Conservation (phyloP, 2,888 invertebrate genomes). For the Caenorhabditis afra region DNA sequence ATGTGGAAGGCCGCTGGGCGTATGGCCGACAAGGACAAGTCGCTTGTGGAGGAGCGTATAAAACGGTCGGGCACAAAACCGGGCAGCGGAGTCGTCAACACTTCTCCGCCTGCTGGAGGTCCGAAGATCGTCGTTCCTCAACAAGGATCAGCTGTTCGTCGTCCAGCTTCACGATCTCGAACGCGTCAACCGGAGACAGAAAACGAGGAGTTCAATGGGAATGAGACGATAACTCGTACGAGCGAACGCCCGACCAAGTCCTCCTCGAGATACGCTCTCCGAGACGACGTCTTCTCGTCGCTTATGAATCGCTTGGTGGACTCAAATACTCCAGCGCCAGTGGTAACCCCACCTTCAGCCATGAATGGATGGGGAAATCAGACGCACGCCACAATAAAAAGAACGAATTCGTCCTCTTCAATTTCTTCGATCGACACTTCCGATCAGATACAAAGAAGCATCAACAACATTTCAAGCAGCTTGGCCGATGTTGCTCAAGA, state of each 20-base stretch:
- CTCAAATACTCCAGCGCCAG: background rate
- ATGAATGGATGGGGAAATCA: slow-evolving; percentile 24
- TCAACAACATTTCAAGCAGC: slow-evolving; percentile 71
- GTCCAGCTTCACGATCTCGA: slow-evolving; percentile 40
- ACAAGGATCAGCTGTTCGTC: slow-evolving; percentile 39
- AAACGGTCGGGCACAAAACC: slow-evolving; percentile 86
- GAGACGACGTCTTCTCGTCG: slow-evolving; percentile 30
- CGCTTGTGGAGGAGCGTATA: slow-evolving; percentile 94
- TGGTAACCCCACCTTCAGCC: slow-evolving; percentile 21
- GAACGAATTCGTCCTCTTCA: slow-evolving; percentile 65
- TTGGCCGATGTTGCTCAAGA: slow-evolving; percentile 67
- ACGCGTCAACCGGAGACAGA: slow-evolving; percentile 50
- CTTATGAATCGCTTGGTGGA: slow-evolving; percentile 5
- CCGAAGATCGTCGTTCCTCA: slow-evolving; percentile 66
- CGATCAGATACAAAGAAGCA: slow-evolving; percentile 71
- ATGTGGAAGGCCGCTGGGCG: slow-evolving; percentile 72
- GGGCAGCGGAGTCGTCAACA: slow-evolving; percentile 45
- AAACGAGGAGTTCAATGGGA: slow-evolving; percentile 1
- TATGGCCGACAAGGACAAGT: slow-evolving; percentile 87
- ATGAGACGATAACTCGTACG: background rate
- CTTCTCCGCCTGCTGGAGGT: slow-evolving; percentile 46
- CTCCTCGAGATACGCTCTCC: slow-evolving; percentile 45
- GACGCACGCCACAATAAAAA: slow-evolving; percentile 35
- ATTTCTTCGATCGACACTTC: slow-evolving; percentile 68
- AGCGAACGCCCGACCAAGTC: background rate